phyloP scores from a whole-genome alignment of 2,113 vertebrate species.

The Neolamprologus devosi region DNA sequence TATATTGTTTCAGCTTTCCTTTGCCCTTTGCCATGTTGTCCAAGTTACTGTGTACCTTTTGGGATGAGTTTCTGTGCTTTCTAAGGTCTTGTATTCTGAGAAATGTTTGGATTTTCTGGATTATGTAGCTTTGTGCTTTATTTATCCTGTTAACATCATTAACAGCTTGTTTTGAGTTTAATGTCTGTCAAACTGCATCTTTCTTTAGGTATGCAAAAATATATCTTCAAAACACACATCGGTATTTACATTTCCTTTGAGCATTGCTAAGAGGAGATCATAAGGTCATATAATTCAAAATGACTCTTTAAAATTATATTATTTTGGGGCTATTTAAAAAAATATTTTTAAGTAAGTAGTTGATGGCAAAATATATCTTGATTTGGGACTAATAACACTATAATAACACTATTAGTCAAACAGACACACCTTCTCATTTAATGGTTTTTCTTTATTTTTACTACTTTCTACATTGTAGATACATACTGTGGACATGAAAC shows the following conservation, averaged over 20 bases:
- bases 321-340: neutral
- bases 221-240: neutral
- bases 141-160: neutral
- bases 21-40: neutral
- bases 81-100: neutral
- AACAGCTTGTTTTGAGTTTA: neutral
- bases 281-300: neutral
- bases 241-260: neutral
- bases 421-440: neutral
- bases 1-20: neutral
- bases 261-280: neutral
- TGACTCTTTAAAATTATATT: neutral
- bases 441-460: neutral
- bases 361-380: neutral
- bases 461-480: neutral
- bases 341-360: neutral
- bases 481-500: neutral
- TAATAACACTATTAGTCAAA: neutral
- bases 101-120: neutral
- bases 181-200: neutral
- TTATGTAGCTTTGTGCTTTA: neutral
- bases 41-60: neutral
- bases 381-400: neutral
- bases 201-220: neutral
- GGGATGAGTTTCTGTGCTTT: neutral